A percentile compares a stretch with the other conserved stretches of the same genome.
Conservation (phyloP, 2,113 vertebrate species). For the Vimba vimba region DNA sequence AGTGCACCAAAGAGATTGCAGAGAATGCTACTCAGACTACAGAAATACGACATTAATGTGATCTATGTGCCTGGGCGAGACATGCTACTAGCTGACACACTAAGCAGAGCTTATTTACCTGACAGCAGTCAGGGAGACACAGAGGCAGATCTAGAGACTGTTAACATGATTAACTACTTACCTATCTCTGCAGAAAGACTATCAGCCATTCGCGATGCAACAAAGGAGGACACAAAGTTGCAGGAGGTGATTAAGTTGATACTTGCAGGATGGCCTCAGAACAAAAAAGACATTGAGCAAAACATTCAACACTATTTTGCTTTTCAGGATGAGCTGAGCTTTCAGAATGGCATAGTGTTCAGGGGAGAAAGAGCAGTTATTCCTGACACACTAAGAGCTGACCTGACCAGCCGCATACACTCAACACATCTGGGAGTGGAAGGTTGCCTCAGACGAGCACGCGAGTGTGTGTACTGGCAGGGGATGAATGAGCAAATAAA, state of each 20-base stretch:
- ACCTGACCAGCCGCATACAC: slow-evolving; percentile 16
- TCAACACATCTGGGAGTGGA: slow-evolving; percentile 43
- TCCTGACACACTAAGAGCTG: slow-evolving; percentile 19
- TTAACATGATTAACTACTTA: slow-evolving; percentile 36
- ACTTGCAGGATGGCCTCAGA: slow-evolving; percentile 19
- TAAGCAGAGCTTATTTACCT: not conserved
- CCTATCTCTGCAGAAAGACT: slow-evolving; percentile 37
- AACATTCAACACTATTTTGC: slow-evolving; percentile 8
- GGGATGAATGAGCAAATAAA: slow-evolving; percentile 49
- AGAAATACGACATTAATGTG: slow-evolving; percentile 43
- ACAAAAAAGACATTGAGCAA: not conserved
- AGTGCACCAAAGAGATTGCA: slow-evolving; percentile 36
- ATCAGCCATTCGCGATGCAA: not conserved
- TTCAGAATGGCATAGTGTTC: slow-evolving; percentile 48
- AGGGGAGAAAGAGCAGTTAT: slow-evolving; percentile 48
- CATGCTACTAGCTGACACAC: not conserved
- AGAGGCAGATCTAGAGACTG: slow-evolving; percentile 23
- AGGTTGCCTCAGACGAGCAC: slow-evolving; percentile 36
- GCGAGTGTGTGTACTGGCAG: slow-evolving; percentile 41
- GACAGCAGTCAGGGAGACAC: not conserved
- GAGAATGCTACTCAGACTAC: slow-evolving; percentile 37
- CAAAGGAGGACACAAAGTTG: slow-evolving; percentile 17
- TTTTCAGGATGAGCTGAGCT: slow-evolving; percentile 49
- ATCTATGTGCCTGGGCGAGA: slow-evolving; percentile 18
- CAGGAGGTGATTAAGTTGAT: not conserved